Evolutionary conservation across 2,797 vertebrate genomes (phyloP).

Genomic region (Sebastolobus alascanus): DNA sequence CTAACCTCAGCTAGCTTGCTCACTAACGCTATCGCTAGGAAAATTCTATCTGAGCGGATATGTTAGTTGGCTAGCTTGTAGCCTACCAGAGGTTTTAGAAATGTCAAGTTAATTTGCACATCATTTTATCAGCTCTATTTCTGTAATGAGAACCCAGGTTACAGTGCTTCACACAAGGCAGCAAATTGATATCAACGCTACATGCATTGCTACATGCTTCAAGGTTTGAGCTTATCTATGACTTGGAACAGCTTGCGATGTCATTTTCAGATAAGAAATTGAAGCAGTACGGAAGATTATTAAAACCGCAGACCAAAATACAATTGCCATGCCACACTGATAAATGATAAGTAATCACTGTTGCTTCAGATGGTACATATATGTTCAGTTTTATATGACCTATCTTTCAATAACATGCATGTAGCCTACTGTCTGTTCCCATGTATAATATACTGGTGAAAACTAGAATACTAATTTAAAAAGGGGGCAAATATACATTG

Average conservation of each 20-base stretch:
- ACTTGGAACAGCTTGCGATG: constrained; percentile 16
- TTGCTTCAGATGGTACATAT: background rate
- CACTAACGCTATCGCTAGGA: too few species aligned
- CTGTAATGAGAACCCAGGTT: background rate
- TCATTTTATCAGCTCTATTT: background rate
- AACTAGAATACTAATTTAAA: background rate
- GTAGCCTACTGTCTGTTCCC: background rate
- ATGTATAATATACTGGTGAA: background rate
- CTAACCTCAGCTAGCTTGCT: too few species aligned
- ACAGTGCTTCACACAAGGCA: background rate
- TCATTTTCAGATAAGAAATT: constrained; percentile 15
- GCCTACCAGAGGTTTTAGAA: background rate
- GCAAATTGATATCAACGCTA: background rate
- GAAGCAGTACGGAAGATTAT: background rate
- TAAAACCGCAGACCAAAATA: background rate
- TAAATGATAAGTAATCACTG: background rate
- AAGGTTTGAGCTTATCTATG: constrained; percentile 5
- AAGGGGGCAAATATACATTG: background rate
- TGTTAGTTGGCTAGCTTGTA: too few species aligned
- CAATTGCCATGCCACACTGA: background rate
- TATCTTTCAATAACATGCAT: background rate
- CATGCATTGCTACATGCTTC: constrained; percentile 6
- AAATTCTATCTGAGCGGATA: too few species aligned
- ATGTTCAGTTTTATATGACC: background rate
- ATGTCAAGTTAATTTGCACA: too few species aligned